Conservation (phyloP, 2,797 vertebrate genomes). For the Hipposideros larvatus region DNA sequence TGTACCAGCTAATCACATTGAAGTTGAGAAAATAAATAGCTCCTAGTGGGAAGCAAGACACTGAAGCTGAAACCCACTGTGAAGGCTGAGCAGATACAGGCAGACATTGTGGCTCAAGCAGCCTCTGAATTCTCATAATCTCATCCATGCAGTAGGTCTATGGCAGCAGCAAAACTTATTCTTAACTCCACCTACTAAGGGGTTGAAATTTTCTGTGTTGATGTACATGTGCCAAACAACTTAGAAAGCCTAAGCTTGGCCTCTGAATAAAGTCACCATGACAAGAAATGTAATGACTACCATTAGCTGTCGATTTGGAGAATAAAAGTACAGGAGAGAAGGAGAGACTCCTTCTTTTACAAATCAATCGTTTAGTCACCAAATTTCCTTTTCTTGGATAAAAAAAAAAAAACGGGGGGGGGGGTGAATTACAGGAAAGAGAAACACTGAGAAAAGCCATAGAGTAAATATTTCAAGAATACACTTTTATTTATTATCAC, state of each 20-base stretch:
- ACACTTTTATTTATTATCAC: conserved; percentile 25
- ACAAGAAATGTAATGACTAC: neutral
- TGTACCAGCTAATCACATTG: neutral
- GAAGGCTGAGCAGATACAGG: neutral
- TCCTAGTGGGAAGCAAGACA: neutral
- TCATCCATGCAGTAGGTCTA: neutral
- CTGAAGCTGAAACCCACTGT: neutral
- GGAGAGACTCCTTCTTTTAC: neutral
- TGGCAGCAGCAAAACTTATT: neutral
- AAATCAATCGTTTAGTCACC: neutral
- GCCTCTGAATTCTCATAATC: neutral
- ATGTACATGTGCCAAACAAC: neutral
- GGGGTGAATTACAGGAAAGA: neutral
- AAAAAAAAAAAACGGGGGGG: neutral
- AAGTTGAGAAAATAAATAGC: neutral
- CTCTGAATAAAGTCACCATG: neutral
- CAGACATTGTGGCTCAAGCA: neutral
- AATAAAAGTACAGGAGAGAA: neutral
- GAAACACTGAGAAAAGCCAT: neutral
- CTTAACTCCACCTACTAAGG: neutral
- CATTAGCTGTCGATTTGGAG: neutral
- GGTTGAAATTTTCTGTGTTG: neutral
- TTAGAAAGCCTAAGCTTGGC: neutral
- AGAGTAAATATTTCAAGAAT: conserved; percentile 10
- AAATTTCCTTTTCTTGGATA: neutral